A percentile compares a stretch with the other conserved stretches of the same genome.
Evolutionary conservation across 1,140 invertebrate genomes (phyloP).

Genomic region (Microplitis mediator): DNA sequence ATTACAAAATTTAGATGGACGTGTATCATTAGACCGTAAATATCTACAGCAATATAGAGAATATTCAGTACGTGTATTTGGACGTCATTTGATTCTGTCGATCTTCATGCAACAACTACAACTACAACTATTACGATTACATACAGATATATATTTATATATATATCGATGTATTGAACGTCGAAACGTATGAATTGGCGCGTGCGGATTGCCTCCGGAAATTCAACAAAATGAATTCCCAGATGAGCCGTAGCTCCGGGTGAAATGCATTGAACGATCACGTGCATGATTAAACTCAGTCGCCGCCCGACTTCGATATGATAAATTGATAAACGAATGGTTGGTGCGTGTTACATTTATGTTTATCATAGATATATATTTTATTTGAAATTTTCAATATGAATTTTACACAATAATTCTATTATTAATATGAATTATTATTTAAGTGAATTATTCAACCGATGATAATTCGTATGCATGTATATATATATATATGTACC

Average conservation of each 20-base stretch:
- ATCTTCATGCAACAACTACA: too few species aligned
- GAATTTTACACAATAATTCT: background rate
- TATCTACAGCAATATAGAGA: too few species aligned
- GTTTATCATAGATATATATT: background rate
- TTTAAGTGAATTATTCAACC: background rate
- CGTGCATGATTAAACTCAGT: constrained; percentile 8
- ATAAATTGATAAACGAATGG: background rate
- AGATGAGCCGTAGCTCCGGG: constrained; percentile 7
- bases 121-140: too few species aligned
- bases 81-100: too few species aligned
- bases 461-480: background rate
- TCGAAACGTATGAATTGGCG: background rate
- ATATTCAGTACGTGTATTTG: too few species aligned
- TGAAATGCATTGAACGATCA: constrained; percentile 6
- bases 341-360: background rate
- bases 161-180: background rate
- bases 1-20: too few species aligned
- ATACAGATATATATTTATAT: background rate
- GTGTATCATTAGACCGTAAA: too few species aligned
- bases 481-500: too few species aligned
- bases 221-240: constrained; percentile 17
- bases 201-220: constrained; percentile 4
- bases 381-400: background rate
- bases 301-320: constrained; percentile 1
- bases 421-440: background rate